Evolutionary conservation across 2,113 vertebrate genomes (phyloP), one percentile per base, ranked within the genome.

Genomic region (Pseudorhombus dupliciocellatus): DNA sequence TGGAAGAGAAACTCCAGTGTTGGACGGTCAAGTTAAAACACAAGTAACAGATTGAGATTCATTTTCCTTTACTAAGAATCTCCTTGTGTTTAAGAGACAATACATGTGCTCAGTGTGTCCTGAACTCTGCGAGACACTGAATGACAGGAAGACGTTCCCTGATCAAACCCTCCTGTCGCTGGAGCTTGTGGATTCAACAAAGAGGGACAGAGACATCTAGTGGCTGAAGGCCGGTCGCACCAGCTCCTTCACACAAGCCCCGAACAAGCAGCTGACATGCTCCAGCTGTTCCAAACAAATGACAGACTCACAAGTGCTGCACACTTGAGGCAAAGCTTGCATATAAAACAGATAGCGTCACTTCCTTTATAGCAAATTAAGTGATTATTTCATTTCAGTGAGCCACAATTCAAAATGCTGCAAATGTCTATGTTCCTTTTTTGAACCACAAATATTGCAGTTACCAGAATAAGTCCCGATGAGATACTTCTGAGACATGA

Each of bases 161-260:
- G 51, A 31, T 21, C 40, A 54, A 61, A 53, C 8, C 18, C 28
- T 59, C 48, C 65, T 58, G 21, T 50, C 20, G 24, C 16, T 54
- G 2, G 34, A 21, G 70, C 4, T 0, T 1, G 18, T 60, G 7
- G 22, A 72, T 42, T 55, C 4, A 58, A 52, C 22, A 53, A 62
- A 84, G 77, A 61, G 53, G 44, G 21, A 14, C 66, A 92, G 91
- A 68, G 91, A 93, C 92, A 90, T 88, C 93, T 93, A 90, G 92
- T 91, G 93, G 92, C 22, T 58, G 51, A 31, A 70, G 34, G 4
- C 1, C 10, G 21, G 58, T 40, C 20, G 20, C 30, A 78, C 22
- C 21, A 20, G 8, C 64, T 46, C 55, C 26, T 24, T 52, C n/a
- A 16, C 21, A n/a, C 46, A 50, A 1, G 20, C 8, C 2, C 1